Conservation (phyloP, 2,888 invertebrate genomes). For the Flabesymbios commensalis region DNA sequence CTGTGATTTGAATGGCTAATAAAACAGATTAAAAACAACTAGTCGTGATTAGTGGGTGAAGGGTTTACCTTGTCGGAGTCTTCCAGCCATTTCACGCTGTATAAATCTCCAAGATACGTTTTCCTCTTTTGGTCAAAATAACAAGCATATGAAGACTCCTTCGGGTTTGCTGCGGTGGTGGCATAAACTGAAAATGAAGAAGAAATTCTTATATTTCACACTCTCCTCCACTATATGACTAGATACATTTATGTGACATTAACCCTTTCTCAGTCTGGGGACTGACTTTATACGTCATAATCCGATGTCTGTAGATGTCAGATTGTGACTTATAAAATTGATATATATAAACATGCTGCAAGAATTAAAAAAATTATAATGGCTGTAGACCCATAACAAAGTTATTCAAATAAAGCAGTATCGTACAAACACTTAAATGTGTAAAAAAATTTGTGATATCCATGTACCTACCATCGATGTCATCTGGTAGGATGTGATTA, state of each 20-base stretch:
- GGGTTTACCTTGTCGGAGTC: constrained; percentile 65
- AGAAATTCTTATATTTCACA: not conserved
- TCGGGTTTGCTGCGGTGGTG: constrained; percentile 67
- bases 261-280: no score
- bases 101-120: constrained; percentile 68
- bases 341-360: no score
- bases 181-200: constrained; percentile 59
- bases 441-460: no score
- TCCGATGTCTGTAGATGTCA: no score
- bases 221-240: no score
- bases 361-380: not conserved
- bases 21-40: not conserved
- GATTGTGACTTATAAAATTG: no score
- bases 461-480: constrained; percentile 63
- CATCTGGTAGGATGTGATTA: constrained; percentile 63
- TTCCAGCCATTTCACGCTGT: constrained; percentile 70
- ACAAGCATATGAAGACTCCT: constrained; percentile 69
- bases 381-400: not conserved
- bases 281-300: no score
- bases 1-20: not conserved
- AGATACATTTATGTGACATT: no score
- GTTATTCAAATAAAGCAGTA: no score
- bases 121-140: constrained; percentile 65
- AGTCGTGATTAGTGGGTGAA: not conserved
- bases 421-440: no score